Conservation (phyloP, 2,797 vertebrate genomes). For the Phataginus tetradactyla region DNA sequence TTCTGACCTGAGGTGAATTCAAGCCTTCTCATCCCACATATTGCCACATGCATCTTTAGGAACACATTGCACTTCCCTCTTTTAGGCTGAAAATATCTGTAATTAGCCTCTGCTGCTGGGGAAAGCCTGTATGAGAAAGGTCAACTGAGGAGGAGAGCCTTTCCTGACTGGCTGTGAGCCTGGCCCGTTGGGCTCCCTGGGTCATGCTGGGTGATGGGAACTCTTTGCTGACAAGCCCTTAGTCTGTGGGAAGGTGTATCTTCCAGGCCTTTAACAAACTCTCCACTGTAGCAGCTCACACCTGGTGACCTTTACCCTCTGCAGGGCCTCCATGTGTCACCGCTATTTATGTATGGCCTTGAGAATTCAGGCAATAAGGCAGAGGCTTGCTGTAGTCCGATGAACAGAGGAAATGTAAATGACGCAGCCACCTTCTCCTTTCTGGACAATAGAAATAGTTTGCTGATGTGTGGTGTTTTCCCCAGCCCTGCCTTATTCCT, state of each 20-base stretch:
- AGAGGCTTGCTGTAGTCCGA: neutral
- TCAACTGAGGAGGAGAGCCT: neutral
- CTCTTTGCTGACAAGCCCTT: neutral
- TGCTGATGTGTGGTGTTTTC: neutral
- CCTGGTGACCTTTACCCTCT: slow-evolving; percentile 13
- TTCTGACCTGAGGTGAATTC: neutral
- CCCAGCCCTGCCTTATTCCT: neutral
- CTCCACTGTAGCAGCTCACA: neutral
- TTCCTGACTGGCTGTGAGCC: neutral
- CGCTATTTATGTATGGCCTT: neutral
- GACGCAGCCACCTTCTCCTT: neutral
- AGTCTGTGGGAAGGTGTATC: neutral
- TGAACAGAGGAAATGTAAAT: neutral
- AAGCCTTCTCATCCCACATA: neutral
- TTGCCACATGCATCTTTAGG: neutral
- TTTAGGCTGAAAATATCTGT: neutral
- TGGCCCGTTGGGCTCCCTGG: neutral
- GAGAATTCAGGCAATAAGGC: neutral
- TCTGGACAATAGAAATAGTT: neutral
- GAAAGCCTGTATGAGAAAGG: neutral
- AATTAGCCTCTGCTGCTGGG: neutral
- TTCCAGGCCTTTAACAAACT: slow-evolving; percentile 46
- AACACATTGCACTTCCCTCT: neutral
- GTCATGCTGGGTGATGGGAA: neutral
- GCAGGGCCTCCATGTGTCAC: rapidly evolving